Conservation (phyloP, 2,797 vertebrate genomes). For the Mionectes olivaceus region DNA sequence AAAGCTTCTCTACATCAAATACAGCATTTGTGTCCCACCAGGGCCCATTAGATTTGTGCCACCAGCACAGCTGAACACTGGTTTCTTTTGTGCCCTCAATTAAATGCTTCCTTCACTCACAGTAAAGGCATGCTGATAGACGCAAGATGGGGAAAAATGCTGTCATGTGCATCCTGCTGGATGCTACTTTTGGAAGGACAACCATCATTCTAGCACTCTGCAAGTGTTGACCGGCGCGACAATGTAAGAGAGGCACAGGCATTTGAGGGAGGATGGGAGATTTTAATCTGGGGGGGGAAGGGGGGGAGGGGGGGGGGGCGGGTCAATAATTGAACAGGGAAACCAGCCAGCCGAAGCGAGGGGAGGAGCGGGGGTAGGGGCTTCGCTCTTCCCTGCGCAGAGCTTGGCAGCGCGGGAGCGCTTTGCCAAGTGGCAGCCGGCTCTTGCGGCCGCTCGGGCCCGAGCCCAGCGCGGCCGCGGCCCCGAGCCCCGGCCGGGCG, state of each 20-base stretch:
- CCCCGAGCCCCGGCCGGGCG: neutral
- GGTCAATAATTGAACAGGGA: neutral
- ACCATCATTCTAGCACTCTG: neutral
- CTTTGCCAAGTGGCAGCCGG: constrained; percentile 37
- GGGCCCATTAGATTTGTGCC: neutral
- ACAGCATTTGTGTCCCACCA: neutral
- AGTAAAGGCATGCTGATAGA: neutral
- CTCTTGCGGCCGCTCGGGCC: neutral
- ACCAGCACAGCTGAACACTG: neutral
- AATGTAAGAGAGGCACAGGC: neutral
- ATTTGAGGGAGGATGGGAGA: neutral
- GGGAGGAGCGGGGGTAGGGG: constrained; percentile 35
- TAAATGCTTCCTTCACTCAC: neutral
- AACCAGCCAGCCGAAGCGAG: neutral
- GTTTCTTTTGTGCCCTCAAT: neutral
- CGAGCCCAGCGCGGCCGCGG: neutral
- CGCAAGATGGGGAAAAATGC: neutral
- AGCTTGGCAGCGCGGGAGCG: neutral
- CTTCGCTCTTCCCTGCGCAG: neutral
- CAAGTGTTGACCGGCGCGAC: neutral
- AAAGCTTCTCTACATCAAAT: neutral
- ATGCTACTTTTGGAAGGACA: neutral
- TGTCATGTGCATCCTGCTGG: neutral
- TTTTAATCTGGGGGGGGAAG: neutral
- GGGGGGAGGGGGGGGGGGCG: no score